Evolutionary conservation across 2,113 vertebrate species (phyloP).

Genomic region (Nanorana parkeri): DNA sequence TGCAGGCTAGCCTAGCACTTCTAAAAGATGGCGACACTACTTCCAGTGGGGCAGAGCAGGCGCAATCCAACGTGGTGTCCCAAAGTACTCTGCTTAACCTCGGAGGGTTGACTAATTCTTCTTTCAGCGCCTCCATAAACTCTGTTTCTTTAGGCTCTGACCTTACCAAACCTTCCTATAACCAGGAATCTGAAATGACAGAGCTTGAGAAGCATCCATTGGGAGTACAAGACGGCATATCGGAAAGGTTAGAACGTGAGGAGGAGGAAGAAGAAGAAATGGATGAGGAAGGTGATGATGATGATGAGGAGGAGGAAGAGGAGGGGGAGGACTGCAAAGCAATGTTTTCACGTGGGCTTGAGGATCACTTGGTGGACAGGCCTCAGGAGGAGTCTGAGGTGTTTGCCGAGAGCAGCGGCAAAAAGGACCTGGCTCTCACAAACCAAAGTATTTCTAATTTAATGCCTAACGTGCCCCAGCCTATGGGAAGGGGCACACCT

Average conservation of each 20-base stretch:
- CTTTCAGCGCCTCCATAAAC: constrained; percentile 89
- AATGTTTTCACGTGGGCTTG: constrained; percentile 80
- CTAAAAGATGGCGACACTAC: constrained; percentile 75
- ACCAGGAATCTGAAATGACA: constrained; percentile 73
- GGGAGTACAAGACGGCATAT: constrained; percentile 71
- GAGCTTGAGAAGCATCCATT: constrained; percentile 73
- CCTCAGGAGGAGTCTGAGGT: constrained; percentile 80
- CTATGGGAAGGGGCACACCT: constrained; percentile 87
- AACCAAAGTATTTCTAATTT: constrained; percentile 99
- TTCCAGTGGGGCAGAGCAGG: constrained; percentile 65
- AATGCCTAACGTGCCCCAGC: constrained; percentile 98
- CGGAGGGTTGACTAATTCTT: constrained; percentile 86
- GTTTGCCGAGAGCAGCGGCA: constrained; percentile 80
- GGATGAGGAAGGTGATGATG: constrained; percentile 79
- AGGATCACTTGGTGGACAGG: constrained; percentile 87
- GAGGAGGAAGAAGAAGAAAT: constrained; percentile 74
- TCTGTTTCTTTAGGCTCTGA: constrained; percentile 87
- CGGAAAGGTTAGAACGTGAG: constrained; percentile 69
- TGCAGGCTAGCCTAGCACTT: constrained; percentile 65
- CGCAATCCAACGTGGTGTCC: constrained; percentile 69
- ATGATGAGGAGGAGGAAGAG: constrained; percentile 81
- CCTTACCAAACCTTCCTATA: constrained; percentile 90
- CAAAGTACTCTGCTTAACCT: constrained; percentile 85
- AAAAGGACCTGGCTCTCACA: constrained; percentile 96
- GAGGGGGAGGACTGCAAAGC: constrained; percentile 84